Evolutionary conservation across 2,888 invertebrate species (phyloP).

Genomic region (Drosophila putrida): DNA sequence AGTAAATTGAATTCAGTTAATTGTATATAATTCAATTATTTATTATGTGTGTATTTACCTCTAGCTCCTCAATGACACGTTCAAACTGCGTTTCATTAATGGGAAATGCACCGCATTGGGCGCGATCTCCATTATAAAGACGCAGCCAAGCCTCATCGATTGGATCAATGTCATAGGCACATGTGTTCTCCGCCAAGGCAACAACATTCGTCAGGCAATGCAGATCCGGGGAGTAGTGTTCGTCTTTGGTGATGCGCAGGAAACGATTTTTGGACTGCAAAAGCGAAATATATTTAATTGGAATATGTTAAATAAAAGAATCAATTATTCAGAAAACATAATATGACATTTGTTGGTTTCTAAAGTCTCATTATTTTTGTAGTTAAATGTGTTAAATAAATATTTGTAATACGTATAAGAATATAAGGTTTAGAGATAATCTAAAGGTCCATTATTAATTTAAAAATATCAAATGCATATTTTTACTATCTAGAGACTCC

Average conservation of each 20-base stretch:
- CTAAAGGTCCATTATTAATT: not conserved
- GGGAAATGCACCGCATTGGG: constrained; percentile 90
- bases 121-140: constrained; percentile 94
- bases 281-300: not conserved
- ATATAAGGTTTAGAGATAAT: too few species aligned
- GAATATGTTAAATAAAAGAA: too few species aligned
- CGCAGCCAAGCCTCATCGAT: constrained; percentile 96
- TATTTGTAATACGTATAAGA: too few species aligned
- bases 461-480: not conserved
- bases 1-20: not conserved
- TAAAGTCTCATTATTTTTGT: too few species aligned
- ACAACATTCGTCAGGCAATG: constrained; percentile 95
- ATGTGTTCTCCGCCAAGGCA: constrained; percentile 95
- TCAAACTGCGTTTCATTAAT: constrained; percentile 96
- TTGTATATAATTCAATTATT: not conserved
- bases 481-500: too few species aligned
- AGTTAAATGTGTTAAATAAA: too few species aligned
- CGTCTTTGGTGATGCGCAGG: constrained; percentile 95
- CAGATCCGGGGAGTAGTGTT: constrained; percentile 92
- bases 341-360: too few species aligned
- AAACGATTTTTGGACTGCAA: constrained; percentile 95
- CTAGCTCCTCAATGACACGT: constrained; percentile 95
- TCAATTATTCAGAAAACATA: too few species aligned
- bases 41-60: constrained; percentile 86
- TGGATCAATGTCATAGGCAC: constrained; percentile 98